These are phyloP conservation scores for Antennarius striatus DNA, from an alignment of 2,113 vertebrate species.

Conservation along the genomic window DNA sequence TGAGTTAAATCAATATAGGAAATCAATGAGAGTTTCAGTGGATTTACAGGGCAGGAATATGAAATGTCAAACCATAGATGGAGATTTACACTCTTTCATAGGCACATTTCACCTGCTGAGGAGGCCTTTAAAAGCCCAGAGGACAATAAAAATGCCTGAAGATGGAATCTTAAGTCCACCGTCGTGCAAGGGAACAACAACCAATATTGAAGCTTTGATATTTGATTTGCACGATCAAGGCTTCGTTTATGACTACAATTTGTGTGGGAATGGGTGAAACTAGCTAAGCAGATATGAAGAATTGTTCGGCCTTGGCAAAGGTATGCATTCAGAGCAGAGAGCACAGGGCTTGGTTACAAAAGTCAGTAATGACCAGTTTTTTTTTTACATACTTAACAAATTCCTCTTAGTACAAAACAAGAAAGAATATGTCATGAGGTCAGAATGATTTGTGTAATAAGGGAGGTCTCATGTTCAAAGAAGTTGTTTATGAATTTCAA, in stretches of 20 bases:
- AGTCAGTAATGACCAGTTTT: no score
- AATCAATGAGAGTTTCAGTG: constrained; percentile 51
- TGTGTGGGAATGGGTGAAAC: no score
- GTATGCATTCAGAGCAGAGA: no score
- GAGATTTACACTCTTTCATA: constrained; percentile 52
- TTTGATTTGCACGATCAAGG: background rate
- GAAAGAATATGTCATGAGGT: background rate
- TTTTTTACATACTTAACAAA: no score
- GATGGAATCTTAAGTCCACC: background rate
- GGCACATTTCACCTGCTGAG: constrained; percentile 22
- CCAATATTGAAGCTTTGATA: background rate
- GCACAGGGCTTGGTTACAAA: no score
- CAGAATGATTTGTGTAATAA: background rate
- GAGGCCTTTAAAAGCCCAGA: constrained; percentile 9
- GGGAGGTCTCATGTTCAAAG: no score
- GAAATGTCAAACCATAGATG: constrained; percentile 57
- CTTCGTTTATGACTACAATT: background rate
- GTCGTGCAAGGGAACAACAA: background rate
- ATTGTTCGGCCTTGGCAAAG: no score
- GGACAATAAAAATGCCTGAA: constrained; percentile 12
- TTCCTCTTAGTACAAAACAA: constrained; percentile 6
- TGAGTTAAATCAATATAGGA: constrained; percentile 45
- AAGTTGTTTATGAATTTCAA: no score
- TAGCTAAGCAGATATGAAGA: no score
- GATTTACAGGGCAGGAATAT: constrained; percentile 57